phyloP scores from a whole-genome alignment of 2,113 vertebrate species.

The Cyprinodon variegatus region DNA sequence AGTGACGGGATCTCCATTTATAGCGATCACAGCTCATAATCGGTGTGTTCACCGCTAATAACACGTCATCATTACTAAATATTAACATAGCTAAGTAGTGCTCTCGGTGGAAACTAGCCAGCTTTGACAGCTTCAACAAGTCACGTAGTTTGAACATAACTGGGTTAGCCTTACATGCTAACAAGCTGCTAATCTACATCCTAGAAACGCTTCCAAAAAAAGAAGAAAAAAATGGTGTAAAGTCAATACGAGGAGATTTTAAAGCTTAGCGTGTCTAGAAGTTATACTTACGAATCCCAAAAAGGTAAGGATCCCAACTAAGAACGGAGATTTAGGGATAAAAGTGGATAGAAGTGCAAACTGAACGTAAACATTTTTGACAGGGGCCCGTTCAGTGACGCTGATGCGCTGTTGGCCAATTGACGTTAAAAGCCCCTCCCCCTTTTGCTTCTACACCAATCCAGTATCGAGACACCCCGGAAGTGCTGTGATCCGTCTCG shows the following conservation, averaged over 20 bases:
- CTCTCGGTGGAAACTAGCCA: not conserved
- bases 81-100: not conserved
- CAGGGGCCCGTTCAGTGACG: conserved; percentile 43
- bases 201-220: conserved; percentile 16
- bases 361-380: conserved; percentile 52
- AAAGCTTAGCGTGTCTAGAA: not conserved
- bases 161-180: conserved; percentile 64
- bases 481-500: conserved; percentile 1
- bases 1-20: not conserved
- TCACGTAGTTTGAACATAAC: conserved; percentile 20
- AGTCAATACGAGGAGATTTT: not conserved
- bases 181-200: conserved; percentile 52
- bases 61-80: not conserved
- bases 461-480: conserved; percentile 1
- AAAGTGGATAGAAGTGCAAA: conserved; percentile 27
- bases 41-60: not conserved
- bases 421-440: conserved; percentile 56
- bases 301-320: not conserved
- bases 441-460: conserved; percentile 29
- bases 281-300: conserved; percentile 46
- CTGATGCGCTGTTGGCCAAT: conserved; percentile 63
- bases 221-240: not conserved
- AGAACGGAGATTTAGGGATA: conserved; percentile 23
- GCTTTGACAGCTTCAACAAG: conserved; percentile 35
- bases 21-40: not conserved